Percentiles rank a stretch among this genome's conserved stretches.
These are phyloP conservation scores for Ptilonorhynchus violaceus DNA, from an alignment of 2,113 vertebrate genomes.

Conservation along the genomic window DNA sequence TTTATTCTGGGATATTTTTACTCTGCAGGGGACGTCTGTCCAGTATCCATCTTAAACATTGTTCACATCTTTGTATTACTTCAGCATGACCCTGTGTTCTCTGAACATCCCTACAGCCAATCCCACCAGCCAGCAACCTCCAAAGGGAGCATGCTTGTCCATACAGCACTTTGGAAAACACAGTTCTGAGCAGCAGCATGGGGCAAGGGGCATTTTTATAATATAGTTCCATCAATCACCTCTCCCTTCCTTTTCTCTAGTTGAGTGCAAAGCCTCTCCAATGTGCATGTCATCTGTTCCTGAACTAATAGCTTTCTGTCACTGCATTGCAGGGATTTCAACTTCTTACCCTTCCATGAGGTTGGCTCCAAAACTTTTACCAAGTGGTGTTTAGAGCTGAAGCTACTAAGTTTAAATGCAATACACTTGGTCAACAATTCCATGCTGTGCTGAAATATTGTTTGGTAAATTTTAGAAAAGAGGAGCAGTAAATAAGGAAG, in stretches of 20 bases:
- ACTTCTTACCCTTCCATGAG: neutral
- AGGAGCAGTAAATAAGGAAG: conserved; percentile 21
- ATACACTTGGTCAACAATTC: neutral
- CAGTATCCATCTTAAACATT: neutral
- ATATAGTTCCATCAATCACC: neutral
- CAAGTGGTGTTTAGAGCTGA: neutral
- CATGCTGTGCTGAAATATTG: neutral
- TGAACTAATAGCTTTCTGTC: neutral
- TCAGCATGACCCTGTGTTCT: neutral
- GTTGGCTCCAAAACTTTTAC: neutral
- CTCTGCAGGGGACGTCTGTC: neutral
- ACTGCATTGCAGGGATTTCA: neutral
- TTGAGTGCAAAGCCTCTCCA: neutral
- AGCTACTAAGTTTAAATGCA: neutral
- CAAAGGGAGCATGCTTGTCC: neutral
- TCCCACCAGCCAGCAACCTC: neutral
- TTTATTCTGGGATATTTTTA: neutral
- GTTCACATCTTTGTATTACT: neutral
- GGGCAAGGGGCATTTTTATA: neutral
- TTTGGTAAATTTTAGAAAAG: conserved; percentile 4
- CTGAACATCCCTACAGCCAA: neutral
- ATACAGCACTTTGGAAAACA: neutral
- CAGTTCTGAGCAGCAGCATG: neutral
- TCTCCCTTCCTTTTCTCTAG: neutral
- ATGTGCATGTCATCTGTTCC: neutral